These are phyloP conservation scores for Ptilonorhynchus violaceus DNA, from an alignment of 2,113 vertebrate genomes.

Conservation along the genomic window DNA sequence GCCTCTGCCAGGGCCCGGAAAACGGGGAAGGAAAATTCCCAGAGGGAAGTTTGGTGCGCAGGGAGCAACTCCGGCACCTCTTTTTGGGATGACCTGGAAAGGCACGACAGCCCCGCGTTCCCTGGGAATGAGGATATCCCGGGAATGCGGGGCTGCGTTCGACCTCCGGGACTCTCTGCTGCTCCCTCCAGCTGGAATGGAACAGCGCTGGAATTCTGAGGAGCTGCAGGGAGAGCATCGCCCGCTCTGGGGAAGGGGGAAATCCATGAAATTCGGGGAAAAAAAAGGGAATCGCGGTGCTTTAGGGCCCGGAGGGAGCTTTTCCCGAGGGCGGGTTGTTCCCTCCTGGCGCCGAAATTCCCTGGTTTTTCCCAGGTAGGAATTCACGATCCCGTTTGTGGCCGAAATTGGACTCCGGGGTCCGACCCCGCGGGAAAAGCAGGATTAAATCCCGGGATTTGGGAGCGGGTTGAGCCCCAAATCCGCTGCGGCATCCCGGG, in stretches of 20 bases:
- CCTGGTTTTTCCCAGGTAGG: neutral
- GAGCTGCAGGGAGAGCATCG: neutral
- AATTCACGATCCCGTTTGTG: rapidly evolving
- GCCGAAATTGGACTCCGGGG: rapidly evolving
- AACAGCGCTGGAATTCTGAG: neutral
- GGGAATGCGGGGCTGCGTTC: rapidly evolving
- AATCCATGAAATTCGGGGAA: neutral
- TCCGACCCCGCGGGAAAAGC: rapidly evolving
- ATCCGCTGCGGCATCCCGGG: rapidly evolving
- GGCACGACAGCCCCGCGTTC: rapidly evolving
- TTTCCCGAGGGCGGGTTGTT: neutral
- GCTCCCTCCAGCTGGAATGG: neutral
- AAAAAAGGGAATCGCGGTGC: neutral
- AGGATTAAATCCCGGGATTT: rapidly evolving
- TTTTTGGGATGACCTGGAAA: neutral
- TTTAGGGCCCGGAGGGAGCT: neutral
- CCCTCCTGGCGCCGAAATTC: neutral
- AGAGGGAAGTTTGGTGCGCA: rapidly evolving
- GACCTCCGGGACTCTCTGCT: neutral
- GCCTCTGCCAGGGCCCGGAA: neutral
- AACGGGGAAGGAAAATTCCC: neutral
- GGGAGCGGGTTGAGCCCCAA: rapidly evolving
- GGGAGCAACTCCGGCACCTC: neutral
- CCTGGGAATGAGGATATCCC: neutral
- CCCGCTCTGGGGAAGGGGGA: neutral